Evolutionary conservation across 23 tunicate species (phyloP), one percentile per base, ranked within the genome.

Genomic region (Corella eumyota): DNA sequence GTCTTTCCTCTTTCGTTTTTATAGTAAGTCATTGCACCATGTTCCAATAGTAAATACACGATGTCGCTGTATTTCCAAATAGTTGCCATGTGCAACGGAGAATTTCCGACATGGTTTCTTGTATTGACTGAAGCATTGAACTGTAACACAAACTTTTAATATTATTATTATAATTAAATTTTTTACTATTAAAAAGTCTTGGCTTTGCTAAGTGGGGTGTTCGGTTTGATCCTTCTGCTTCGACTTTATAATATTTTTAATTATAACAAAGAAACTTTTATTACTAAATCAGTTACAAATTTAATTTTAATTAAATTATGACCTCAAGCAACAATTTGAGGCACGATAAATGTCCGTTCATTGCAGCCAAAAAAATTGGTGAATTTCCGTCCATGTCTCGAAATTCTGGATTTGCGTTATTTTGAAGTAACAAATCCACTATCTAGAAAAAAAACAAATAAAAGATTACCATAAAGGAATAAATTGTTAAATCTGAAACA

Each of bases 11-110:
- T 50, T 51, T 88, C 67, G 64, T 88, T 88, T 56, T 88, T 65
- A 30, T 73, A 78, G 63, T 88, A 88, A 13, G 50, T 64, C 36
- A 67, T 25, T 6, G 88, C 96, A 1, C 96, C 96, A 47, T 49
- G 30, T 13, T 73, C 68, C 17, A 88, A 48, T 3, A 88, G 85
- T 58, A 78, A 31, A 13, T 45, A 29, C 54, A 57, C 76, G 60
- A 74, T 49, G 66, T 61, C 73, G 63, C 62, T 38, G 34, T 79
- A 70, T 55, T 68, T 79, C 96, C 96, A 88, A 20, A 67, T 73
- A 6, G 79, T 88, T 0, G 96, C 88, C 45, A 47, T 65, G 60
- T 88, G 96, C 3, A 88, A 58, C 0, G 96, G 81, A 46, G 96
- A 74, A 67, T 79, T 75, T 27, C 88, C 81, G 17, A 55, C 68